Conservation (phyloP, 1,140 invertebrate genomes). For the Bicyclus anynana region DNA sequence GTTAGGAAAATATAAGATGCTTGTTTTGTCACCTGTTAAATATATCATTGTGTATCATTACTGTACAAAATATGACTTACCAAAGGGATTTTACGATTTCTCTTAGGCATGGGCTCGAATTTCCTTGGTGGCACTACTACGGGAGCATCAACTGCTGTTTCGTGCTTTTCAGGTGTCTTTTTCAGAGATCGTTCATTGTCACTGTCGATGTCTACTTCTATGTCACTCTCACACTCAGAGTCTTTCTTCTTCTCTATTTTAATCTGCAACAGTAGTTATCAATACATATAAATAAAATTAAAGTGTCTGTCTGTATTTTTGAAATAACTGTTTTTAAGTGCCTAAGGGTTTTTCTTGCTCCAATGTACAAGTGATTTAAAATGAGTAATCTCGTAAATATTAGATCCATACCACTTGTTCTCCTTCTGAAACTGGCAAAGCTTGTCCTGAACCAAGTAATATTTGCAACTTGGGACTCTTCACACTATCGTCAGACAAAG, state of each 20-base stretch:
- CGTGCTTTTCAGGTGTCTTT: constrained; percentile 12
- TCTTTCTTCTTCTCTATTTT: constrained; percentile 72
- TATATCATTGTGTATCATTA: too few species aligned
- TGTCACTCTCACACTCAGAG: constrained; percentile 77
- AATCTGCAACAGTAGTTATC: constrained; percentile 45
- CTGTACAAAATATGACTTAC: constrained; percentile 33
- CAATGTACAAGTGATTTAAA: too few species aligned
- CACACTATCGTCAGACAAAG: constrained; percentile 50
- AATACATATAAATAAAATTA: background rate
- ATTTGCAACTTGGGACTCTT: constrained; percentile 71
- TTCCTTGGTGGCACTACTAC: constrained; percentile 46
- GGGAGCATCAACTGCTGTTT: constrained; percentile 31
- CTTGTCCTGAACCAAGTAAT: constrained; percentile 72
- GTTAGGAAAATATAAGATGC: too few species aligned
- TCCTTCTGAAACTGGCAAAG: constrained; percentile 76
- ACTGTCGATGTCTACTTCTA: constrained; percentile 79
- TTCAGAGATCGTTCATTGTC: constrained; percentile 41
- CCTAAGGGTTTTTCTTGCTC: too few species aligned
- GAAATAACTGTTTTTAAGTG: too few species aligned
- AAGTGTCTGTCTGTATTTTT: background rate
- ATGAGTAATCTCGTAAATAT: background rate
- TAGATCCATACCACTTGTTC: constrained; percentile 78
- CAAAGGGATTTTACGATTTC: constrained; percentile 59
- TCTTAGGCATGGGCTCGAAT: constrained; percentile 60
- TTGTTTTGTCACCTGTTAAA: too few species aligned